These are phyloP conservation scores for Physella acuta DNA, from an alignment of 1,140 invertebrate genomes.

Conservation along the genomic window DNA sequence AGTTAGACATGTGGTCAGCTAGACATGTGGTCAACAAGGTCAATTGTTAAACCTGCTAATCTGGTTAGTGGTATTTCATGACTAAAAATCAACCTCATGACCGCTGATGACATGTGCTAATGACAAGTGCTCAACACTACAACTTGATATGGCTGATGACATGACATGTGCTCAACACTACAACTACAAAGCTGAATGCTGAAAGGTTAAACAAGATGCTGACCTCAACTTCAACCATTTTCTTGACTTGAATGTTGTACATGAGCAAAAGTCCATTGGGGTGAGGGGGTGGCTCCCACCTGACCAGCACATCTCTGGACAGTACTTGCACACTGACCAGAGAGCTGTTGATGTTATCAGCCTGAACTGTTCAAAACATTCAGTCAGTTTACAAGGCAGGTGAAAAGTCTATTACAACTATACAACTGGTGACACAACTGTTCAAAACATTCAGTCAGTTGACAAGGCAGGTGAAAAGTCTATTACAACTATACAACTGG, in stretches of 20 bases:
- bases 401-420: not conserved
- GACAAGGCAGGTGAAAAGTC: no score
- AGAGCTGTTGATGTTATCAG: slow-evolving; percentile 52
- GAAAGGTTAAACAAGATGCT: not conserved
- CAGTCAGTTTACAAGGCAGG: not conserved
- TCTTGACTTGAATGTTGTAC: slow-evolving; percentile 52
- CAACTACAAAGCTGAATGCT: not conserved
- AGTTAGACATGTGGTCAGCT: no score
- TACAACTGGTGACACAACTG: not conserved
- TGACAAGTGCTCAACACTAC: no score
- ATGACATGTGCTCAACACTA: no score
- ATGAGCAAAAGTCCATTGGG: slow-evolving; percentile 85
- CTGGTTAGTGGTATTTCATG: no score
- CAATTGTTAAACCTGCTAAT: no score
- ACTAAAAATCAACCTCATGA: no score
- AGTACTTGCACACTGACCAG: slow-evolving; percentile 34
- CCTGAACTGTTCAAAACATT: slow-evolving; percentile 40
- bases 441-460: not conserved
- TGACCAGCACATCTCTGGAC: slow-evolving; percentile 59
- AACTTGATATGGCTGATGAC: no score
- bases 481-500: no score
- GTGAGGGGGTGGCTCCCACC: slow-evolving; percentile 76
- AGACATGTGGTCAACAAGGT: no score
- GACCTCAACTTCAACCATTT: not conserved
- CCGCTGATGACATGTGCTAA: no score